Evolutionary conservation across 2,888 invertebrate genomes (phyloP).

Genomic region (Leptinotarsa juncta): DNA sequence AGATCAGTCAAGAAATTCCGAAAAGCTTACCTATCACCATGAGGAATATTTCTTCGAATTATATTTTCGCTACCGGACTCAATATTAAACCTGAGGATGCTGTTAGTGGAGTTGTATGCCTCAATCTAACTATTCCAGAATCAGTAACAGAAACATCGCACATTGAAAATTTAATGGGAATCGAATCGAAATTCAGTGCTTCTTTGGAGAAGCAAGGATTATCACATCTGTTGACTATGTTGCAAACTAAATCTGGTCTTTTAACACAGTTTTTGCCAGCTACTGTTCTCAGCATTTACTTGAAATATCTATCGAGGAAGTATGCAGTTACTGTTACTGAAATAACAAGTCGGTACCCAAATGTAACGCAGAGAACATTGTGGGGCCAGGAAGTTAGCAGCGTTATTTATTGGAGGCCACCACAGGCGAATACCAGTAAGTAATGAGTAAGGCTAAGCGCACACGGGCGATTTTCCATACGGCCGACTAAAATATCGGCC

Average conservation of each 20-base stretch:
- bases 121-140: constrained; percentile 72
- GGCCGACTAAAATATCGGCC: too few species aligned
- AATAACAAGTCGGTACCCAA: constrained; percentile 64
- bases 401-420: constrained; percentile 79
- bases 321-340: constrained; percentile 77
- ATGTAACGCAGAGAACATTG: constrained; percentile 68
- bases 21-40: constrained; percentile 74
- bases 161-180: constrained; percentile 60
- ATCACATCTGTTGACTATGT: constrained; percentile 68
- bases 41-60: constrained; percentile 68
- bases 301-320: constrained; percentile 75
- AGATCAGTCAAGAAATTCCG: constrained; percentile 65
- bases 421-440: constrained; percentile 82
- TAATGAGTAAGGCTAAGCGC: constrained; percentile 1
- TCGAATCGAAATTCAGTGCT: constrained; percentile 64
- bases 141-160: constrained; percentile 55
- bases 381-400: constrained; percentile 76
- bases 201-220: constrained; percentile 68
- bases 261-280: constrained; percentile 75
- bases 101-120: constrained; percentile 73
- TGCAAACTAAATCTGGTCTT: constrained; percentile 70
- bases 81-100: constrained; percentile 63
- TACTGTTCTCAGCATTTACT: constrained; percentile 67
- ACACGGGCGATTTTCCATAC: too few species aligned
- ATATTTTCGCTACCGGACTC: constrained; percentile 69